Percentiles rank a stretch among this genome's conserved stretches.
Conservation (phyloP, 2,888 invertebrate genomes). For the Brassicogethes aeneus region DNA sequence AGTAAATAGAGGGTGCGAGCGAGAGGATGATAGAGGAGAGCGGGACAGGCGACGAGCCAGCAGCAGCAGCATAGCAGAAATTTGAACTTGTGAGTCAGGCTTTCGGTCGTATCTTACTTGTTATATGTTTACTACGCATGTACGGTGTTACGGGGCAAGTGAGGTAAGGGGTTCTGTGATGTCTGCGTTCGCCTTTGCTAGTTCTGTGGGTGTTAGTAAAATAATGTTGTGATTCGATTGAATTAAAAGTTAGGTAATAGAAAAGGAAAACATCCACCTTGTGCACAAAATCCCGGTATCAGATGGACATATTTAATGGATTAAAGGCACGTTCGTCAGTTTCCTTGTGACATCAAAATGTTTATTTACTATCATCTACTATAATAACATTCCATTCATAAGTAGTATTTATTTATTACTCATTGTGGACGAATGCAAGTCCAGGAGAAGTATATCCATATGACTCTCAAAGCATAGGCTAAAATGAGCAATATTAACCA, state of each 20-base stretch:
- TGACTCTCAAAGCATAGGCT: too few species aligned
- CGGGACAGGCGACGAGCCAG: background rate
- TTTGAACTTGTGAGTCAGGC: constrained; percentile 9
- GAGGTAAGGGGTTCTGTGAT: constrained; percentile 24
- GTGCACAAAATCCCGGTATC: constrained; percentile 7
- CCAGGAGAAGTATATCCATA: constrained; percentile 12
- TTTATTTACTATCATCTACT: constrained; percentile 39
- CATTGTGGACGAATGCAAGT: constrained; percentile 16
- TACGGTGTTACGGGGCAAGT: constrained; percentile 14
- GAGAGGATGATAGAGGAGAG: background rate
- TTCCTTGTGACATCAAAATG: constrained; percentile 32
- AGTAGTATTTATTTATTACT: constrained; percentile 30
- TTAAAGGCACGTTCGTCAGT: constrained; percentile 16
- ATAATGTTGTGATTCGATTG: constrained; percentile 32
- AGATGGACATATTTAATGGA: constrained; percentile 6
- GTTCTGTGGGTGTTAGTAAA: constrained; percentile 36
- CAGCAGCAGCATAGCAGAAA: constrained; percentile 1
- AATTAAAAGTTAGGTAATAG: constrained; percentile 31
- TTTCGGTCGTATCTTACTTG: constrained; percentile 9
- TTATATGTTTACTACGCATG: constrained; percentile 14
- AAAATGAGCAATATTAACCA: constrained; percentile 1
- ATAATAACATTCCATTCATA: constrained; percentile 36
- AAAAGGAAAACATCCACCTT: constrained; percentile 14
- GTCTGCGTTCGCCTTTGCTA: constrained; percentile 29
- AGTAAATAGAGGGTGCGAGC: background rate